A percentile compares a stretch with the other conserved stretches of the same genome.
Evolutionary conservation across 2,888 invertebrate species (phyloP).

Genomic region (Gibbula magus): DNA sequence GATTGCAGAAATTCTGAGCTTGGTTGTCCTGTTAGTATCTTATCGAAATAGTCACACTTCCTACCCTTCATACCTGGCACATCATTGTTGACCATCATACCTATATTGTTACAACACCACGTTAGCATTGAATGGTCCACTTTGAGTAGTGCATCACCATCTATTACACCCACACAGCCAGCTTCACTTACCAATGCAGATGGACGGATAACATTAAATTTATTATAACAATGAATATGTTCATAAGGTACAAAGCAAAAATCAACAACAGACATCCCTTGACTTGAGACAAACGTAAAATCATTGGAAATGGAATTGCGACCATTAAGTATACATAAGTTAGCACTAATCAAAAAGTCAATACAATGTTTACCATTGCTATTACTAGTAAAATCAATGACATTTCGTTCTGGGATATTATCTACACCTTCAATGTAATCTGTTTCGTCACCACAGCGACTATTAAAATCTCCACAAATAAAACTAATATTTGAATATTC

Average conservation of each 20-base stretch:
- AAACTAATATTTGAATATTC: too few species aligned
- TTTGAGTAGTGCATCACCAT: too few species aligned
- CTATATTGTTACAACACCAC: background rate
- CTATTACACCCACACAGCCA: too few species aligned
- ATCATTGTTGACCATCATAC: background rate
- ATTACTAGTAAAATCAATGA: background rate
- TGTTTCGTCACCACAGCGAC: slow-evolving; percentile 13
- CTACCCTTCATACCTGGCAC: background rate
- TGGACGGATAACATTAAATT: slow-evolving; percentile 4
- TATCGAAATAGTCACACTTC: background rate
- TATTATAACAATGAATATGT: background rate
- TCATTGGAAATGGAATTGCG: slow-evolving; percentile 2
- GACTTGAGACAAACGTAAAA: slow-evolving; percentile 24
- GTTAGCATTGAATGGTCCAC: background rate
- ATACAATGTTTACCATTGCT: background rate
- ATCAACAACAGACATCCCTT: slow-evolving; percentile 7
- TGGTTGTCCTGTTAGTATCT: background rate
- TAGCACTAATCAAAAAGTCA: slow-evolving; percentile 23
- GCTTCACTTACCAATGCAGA: too few species aligned
- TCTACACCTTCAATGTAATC: slow-evolving; percentile 27
- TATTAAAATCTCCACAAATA: slow-evolving; percentile 27
- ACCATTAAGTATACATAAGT: slow-evolving; percentile 27
- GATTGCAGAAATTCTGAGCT: background rate
- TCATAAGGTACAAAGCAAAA: background rate
- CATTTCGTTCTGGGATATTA: background rate